Percentiles rank a stretch among this genome's conserved stretches.
Conservation (phyloP, 2,888 invertebrate species). For the Agapostemon virescens region DNA sequence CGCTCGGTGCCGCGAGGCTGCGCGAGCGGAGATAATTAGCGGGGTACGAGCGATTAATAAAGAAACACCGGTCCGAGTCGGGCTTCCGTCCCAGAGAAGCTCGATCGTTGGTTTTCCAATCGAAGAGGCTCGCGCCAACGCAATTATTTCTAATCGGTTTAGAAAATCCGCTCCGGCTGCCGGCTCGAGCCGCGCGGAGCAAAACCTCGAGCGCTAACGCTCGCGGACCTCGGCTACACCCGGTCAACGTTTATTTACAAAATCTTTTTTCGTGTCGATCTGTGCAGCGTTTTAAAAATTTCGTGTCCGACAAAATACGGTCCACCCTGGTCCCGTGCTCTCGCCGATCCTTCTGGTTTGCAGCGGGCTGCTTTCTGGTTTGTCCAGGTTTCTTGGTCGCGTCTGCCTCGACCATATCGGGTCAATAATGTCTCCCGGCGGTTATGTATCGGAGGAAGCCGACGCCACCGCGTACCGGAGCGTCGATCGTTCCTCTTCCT, state of each 20-base stretch:
- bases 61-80: conserved; percentile 24
- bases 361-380: neutral
- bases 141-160: conserved; percentile 67
- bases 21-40: conserved; percentile 36
- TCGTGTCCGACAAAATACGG: neutral
- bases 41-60: conserved; percentile 36
- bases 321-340: neutral
- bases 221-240: neutral
- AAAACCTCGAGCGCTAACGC: neutral
- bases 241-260: neutral
- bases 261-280: neutral
- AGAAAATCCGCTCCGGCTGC: conserved; percentile 54
- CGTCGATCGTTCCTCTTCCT: conserved; percentile 67
- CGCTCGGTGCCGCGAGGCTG: neutral
- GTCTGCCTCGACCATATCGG: conserved; percentile 76
- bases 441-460: conserved; percentile 41
- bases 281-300: neutral
- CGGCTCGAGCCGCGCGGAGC: conserved; percentile 9
- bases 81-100: conserved; percentile 31
- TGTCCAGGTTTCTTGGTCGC: conserved; percentile 59
- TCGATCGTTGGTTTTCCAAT: conserved; percentile 43
- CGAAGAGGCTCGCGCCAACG: conserved; percentile 22
- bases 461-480: neutral
- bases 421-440: conserved; percentile 74
- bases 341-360: conserved; percentile 56